A percentile compares a stretch with the other conserved stretches of the same genome.
phyloP scores from a whole-genome alignment of 2,888 invertebrate species.

The Protophormia terraenovae region DNA sequence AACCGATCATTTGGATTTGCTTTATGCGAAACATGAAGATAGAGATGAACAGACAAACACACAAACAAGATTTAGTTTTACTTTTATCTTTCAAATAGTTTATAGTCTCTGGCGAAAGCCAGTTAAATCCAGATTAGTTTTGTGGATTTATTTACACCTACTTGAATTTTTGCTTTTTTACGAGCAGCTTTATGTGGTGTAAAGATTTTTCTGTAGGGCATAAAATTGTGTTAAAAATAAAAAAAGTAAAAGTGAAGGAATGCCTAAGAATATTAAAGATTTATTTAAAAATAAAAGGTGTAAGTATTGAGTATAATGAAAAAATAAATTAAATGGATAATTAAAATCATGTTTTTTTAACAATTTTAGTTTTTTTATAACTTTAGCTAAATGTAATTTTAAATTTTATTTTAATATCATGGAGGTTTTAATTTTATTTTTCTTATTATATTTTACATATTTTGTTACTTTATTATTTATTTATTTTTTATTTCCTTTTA shows the following conservation, averaged over 20 bases:
- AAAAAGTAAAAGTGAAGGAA: not conserved
- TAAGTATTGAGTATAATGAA: too few species aligned
- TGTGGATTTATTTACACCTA: constrained; percentile 63
- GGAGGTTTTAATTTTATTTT: too few species aligned
- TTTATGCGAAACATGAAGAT: not conserved
- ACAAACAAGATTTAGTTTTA: constrained; percentile 2
- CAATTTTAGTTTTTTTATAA: too few species aligned
- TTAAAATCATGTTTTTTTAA: too few species aligned
- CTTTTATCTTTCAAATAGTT: constrained; percentile 40
- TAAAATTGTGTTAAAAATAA: not conserved
- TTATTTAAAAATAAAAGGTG: too few species aligned
- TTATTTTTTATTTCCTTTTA: too few species aligned
- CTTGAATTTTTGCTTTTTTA: constrained; percentile 49
- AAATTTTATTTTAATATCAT: too few species aligned
- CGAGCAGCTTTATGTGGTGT: constrained; percentile 45
- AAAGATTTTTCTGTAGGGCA: constrained; percentile 7
- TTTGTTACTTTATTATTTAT: too few species aligned
- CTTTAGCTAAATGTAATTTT: too few species aligned
- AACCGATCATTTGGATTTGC: constrained; percentile 10
- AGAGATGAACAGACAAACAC: not conserved
- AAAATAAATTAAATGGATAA: too few species aligned
- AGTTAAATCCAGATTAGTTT: constrained; percentile 48
- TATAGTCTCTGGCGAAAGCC: constrained; percentile 29
- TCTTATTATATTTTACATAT: too few species aligned
- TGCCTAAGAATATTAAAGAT: not conserved